Evolutionary conservation across 2,888 invertebrate genomes (phyloP).

Genomic region (Synanthedon andrenaeformis): DNA sequence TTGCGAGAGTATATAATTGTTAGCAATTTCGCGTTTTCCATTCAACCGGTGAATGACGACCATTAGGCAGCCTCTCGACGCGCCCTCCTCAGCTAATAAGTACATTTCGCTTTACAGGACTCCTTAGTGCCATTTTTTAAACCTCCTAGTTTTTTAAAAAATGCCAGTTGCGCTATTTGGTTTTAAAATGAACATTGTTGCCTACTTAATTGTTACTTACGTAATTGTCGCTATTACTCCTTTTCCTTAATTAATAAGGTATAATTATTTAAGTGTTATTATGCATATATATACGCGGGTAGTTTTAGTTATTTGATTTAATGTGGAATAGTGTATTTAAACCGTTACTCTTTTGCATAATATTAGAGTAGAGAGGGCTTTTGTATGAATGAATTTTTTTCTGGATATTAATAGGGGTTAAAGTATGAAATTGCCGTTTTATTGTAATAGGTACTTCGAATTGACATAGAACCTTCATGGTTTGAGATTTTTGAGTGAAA

Average conservation of each 20-base stretch:
- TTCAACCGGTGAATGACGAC: constrained; percentile 63
- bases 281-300: background rate
- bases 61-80: constrained; percentile 61
- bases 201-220: constrained; percentile 7
- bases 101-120: constrained; percentile 49
- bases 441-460: no score
- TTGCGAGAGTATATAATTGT: constrained; percentile 67
- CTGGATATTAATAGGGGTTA: no score
- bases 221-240: constrained; percentile 47
- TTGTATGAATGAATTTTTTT: no score
- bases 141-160: constrained; percentile 35
- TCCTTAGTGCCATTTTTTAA: constrained; percentile 50
- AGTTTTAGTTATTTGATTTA: no score
- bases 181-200: constrained; percentile 24
- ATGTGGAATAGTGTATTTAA: no score
- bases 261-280: background rate
- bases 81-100: constrained; percentile 65
- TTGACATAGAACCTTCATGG: no score
- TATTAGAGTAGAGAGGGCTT: no score
- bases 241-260: constrained; percentile 32
- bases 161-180: constrained; percentile 20
- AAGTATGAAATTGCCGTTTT: no score
- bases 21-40: constrained; percentile 63
- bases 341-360: no score
- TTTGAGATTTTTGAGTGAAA: no score